These are phyloP conservation scores for Phalanger gymnotis DNA, from an alignment of 2,797 vertebrate species.

Conservation along the genomic window DNA sequence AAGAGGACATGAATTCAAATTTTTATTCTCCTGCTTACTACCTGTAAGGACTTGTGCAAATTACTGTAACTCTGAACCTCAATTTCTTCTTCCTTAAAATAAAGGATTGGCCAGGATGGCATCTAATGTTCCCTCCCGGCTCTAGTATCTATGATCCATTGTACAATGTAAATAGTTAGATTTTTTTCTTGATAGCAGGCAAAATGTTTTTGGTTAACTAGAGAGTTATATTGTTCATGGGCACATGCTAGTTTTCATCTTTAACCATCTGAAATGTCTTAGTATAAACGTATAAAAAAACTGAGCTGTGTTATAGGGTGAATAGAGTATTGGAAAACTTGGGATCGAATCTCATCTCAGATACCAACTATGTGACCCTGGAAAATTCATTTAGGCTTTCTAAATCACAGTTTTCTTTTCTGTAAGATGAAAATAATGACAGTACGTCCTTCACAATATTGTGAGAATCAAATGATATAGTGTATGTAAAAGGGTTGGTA, in stretches of 20 bases:
- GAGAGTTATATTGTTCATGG: background rate
- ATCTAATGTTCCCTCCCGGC: background rate
- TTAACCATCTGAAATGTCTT: background rate
- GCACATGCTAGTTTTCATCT: background rate
- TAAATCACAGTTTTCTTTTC: background rate
- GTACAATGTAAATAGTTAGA: too few species aligned
- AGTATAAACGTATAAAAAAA: background rate
- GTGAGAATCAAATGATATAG: too few species aligned
- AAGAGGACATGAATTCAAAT: too few species aligned
- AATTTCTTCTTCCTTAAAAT: background rate
- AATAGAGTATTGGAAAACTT: background rate
- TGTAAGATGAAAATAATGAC: background rate
- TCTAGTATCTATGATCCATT: too few species aligned
- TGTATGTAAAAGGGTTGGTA: too few species aligned
- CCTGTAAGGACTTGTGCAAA: too few species aligned
- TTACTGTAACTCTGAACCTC: background rate
- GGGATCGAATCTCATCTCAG: background rate
- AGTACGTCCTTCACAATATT: too few species aligned
- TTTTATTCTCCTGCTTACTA: too few species aligned
- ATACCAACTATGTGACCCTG: background rate
- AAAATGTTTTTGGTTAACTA: background rate
- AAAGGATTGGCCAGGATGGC: background rate
- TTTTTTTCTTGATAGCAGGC: background rate
- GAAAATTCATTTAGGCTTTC: background rate
- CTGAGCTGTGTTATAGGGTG: background rate